Evolutionary conservation across 1,140 invertebrate genomes (phyloP).

Genomic region (Drosophila ohnishii): DNA sequence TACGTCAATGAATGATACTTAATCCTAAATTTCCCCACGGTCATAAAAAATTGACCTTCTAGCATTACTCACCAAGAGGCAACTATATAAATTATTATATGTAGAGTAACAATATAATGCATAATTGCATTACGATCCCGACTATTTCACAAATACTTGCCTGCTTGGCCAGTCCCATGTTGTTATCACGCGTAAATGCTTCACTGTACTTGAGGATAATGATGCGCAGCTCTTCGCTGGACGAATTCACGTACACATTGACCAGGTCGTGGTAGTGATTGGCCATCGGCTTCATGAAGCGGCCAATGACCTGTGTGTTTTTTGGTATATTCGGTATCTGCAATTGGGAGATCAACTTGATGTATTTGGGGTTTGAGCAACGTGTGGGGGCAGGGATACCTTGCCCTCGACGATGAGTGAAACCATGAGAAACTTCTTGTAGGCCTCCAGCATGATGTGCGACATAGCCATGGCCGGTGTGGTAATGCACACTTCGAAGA

Average conservation of each 20-base stretch:
- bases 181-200: slow-evolving; percentile 92
- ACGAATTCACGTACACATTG: slow-evolving; percentile 91
- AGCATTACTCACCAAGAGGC: not conserved
- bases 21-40: too few relatives aligned
- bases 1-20: too few relatives aligned
- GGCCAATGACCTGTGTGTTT: slow-evolving; percentile 94
- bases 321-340: slow-evolving; percentile 91
- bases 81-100: not conserved
- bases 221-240: slow-evolving; percentile 88
- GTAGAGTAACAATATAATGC: not conserved
- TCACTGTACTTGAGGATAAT: slow-evolving; percentile 91
- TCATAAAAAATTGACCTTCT: not conserved
- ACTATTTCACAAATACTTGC: slow-evolving; percentile 58
- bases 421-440: slow-evolving; percentile 97
- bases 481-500: slow-evolving; percentile 97
- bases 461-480: slow-evolving; percentile 96
- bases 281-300: slow-evolving; percentile 96
- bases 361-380: not conserved
- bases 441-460: slow-evolving; percentile 98
- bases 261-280: slow-evolving; percentile 95
- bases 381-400: slow-evolving; percentile 82
- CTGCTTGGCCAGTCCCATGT: slow-evolving; percentile 92
- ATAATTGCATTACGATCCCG: not conserved
- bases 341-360: slow-evolving; percentile 33
- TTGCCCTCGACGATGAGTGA: slow-evolving; percentile 96